Percentiles rank a stretch among this genome's conserved stretches.
These are phyloP conservation scores for Amiota minor DNA, from an alignment of 2,888 invertebrate species.

Conservation along the genomic window DNA sequence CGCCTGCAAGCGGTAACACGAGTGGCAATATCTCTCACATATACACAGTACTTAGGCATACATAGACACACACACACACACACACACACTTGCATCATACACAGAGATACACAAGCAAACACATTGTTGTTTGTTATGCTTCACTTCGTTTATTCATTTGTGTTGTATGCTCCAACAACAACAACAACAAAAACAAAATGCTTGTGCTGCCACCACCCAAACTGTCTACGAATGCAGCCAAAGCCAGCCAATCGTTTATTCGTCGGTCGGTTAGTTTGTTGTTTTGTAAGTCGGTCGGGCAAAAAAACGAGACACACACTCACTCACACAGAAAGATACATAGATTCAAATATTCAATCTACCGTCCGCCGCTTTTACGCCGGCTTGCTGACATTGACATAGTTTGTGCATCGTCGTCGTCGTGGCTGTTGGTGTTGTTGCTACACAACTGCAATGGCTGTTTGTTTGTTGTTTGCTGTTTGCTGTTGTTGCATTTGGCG, in stretches of 20 bases:
- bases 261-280: too few species aligned
- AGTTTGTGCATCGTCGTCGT: slow-evolving; percentile 48
- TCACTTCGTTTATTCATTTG: slow-evolving; percentile 29
- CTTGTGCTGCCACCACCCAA: slow-evolving; percentile 26
- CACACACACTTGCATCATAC: neutral
- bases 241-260: neutral
- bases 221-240: slow-evolving; percentile 41
- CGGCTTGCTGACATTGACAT: slow-evolving; percentile 64
- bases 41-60: slow-evolving; percentile 9
- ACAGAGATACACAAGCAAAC: slow-evolving; percentile 4
- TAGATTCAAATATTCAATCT: slow-evolving; percentile 1
- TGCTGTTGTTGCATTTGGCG: slow-evolving; percentile 12
- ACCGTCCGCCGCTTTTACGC: slow-evolving; percentile 36
- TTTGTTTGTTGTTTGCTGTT: slow-evolving; percentile 36
- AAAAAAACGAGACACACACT: neutral
- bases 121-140: neutral
- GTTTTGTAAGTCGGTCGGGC: too few species aligned
- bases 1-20: slow-evolving; percentile 43
- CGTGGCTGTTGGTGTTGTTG: slow-evolving; percentile 26
- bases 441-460: slow-evolving; percentile 44
- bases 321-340: neutral
- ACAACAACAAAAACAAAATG: slow-evolving; percentile 36
- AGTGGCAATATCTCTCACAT: slow-evolving; percentile 29
- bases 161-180: slow-evolving; percentile 1
- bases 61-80: slow-evolving; percentile 7